Conservation (phyloP, 1,140 invertebrate genomes). For the Drosophila takahashii region DNA sequence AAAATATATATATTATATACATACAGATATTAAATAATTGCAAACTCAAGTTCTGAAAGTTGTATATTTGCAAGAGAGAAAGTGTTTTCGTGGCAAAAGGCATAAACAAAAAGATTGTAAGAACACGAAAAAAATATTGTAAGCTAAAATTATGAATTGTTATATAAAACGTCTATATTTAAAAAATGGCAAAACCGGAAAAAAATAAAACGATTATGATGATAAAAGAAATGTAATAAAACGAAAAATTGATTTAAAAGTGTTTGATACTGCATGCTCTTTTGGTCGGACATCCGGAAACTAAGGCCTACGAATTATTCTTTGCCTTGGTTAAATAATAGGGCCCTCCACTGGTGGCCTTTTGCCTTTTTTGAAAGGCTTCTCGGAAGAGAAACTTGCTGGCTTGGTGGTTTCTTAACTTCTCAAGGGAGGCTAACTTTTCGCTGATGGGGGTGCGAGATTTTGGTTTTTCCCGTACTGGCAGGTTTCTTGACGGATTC, state of each 20-base stretch:
- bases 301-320: not conserved
- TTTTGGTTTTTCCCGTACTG: slow-evolving; percentile 5
- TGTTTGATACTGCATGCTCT: slow-evolving; percentile 1
- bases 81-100: slow-evolving; percentile 57
- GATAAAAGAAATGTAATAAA: slow-evolving; percentile 73
- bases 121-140: slow-evolving; percentile 69
- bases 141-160: slow-evolving; percentile 83
- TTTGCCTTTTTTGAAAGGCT: slow-evolving; percentile 26
- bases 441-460: not conserved
- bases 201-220: slow-evolving; percentile 47
- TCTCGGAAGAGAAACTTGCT: slow-evolving; percentile 42
- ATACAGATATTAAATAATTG: slow-evolving; percentile 70
- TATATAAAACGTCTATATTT: slow-evolving; percentile 75
- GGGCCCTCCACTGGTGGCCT: not conserved
- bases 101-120: slow-evolving; percentile 65
- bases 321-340: not conserved
- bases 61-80: slow-evolving; percentile 66
- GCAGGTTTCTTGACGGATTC: not conserved
- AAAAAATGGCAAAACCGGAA: slow-evolving; percentile 66
- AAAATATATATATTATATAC: slow-evolving; percentile 55
- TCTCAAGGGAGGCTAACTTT: slow-evolving; percentile 43
- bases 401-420: slow-evolving; percentile 26
- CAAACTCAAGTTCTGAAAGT: slow-evolving; percentile 68
- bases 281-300: not conserved
- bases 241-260: slow-evolving; percentile 55